Conservation (phyloP, 2,797 vertebrate genomes). For the Oophaga sylvatica region DNA sequence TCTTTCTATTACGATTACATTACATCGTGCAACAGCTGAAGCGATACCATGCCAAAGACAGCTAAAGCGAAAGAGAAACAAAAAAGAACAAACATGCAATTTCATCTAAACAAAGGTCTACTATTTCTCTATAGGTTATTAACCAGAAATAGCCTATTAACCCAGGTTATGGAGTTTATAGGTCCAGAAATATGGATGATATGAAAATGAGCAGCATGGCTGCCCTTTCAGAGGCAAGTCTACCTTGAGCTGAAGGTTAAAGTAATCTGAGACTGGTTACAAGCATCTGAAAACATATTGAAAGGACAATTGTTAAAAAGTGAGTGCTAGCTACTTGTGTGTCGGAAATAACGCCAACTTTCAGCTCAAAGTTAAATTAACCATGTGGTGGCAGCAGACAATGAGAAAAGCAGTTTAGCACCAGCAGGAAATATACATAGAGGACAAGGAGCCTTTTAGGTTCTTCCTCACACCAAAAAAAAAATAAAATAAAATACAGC, state of each 20-base stretch:
- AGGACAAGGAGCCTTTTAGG: not conserved
- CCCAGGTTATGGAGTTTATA: not conserved
- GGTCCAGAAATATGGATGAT: not conserved
- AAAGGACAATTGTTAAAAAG: not conserved
- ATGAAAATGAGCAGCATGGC: not conserved
- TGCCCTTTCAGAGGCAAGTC: not conserved
- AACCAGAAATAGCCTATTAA: not conserved
- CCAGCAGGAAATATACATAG: rapidly evolving
- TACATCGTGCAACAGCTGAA: constrained; percentile 1
- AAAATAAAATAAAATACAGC: too few relatives aligned
- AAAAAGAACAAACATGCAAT: constrained; percentile 7
- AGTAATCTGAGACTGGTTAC: not conserved
- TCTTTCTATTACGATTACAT: not conserved
- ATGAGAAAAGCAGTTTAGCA: not conserved
- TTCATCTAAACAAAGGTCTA: not conserved
- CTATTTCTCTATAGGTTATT: not conserved
- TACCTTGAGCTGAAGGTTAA: not conserved
- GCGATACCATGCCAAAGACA: not conserved
- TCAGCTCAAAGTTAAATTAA: not conserved
- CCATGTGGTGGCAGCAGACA: not conserved
- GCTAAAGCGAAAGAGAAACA: not conserved
- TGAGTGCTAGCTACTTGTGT: not conserved
- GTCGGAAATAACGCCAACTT: not conserved
- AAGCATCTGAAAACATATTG: not conserved
- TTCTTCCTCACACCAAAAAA: too few relatives aligned